phyloP scores from a whole-genome alignment of 2,113 vertebrate species.

The Labeo rohita region DNA sequence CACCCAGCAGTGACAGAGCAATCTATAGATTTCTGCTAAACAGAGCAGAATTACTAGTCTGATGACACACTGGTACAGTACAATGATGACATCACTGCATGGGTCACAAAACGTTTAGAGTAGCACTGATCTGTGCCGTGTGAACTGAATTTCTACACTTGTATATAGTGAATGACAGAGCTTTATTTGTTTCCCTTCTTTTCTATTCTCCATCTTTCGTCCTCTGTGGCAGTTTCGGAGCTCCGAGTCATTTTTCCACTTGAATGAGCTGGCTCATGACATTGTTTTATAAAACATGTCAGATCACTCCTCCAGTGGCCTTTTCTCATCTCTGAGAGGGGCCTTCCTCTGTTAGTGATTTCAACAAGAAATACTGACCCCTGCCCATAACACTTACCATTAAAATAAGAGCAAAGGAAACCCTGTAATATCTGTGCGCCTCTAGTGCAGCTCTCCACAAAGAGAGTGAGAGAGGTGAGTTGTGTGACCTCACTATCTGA shows the following conservation, averaged over 20 bases:
- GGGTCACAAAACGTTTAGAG: neutral
- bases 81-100: neutral
- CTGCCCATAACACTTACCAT: conserved; percentile 41
- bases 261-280: conserved; percentile 56
- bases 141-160: neutral
- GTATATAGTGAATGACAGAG: conserved; percentile 16
- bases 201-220: conserved; percentile 30
- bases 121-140: neutral
- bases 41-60: neutral
- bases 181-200: conserved; percentile 35
- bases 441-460: conserved; percentile 27
- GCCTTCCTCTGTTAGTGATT: conserved; percentile 34
- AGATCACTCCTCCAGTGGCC: conserved; percentile 55
- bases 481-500: conserved; percentile 34
- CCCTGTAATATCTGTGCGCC: conserved; percentile 24
- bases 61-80: neutral
- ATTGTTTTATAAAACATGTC: conserved; percentile 63
- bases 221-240: conserved; percentile 52
- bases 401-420: conserved; percentile 44
- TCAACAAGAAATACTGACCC: conserved; percentile 50
- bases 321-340: conserved; percentile 39
- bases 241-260: conserved; percentile 58
- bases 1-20: neutral
- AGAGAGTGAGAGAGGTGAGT: conserved; percentile 41
- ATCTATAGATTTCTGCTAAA: neutral